phyloP scores from a whole-genome alignment of 2,113 vertebrate species.

The Melanerpes aurifrons region DNA sequence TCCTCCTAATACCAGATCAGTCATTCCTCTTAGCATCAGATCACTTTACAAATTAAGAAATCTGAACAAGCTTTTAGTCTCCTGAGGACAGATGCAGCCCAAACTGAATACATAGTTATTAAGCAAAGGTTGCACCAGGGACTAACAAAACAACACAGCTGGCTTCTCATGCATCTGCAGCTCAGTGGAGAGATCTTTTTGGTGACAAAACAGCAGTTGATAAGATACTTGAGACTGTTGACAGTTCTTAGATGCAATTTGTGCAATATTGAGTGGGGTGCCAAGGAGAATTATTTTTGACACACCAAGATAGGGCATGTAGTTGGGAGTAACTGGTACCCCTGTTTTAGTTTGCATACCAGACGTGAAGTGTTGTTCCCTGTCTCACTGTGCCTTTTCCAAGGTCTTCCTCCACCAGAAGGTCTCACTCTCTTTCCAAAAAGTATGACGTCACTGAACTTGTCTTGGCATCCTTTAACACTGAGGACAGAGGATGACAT shows the following conservation, averaged over 20 bases:
- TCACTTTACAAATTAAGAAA: not conserved
- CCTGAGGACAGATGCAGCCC: not conserved
- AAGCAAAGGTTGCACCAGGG: not conserved
- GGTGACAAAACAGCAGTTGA: not conserved
- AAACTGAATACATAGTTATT: not conserved
- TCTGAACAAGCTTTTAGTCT: not conserved
- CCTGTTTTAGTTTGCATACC: not conserved
- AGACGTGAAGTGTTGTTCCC: slow-evolving; percentile 36
- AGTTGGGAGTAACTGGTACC: not conserved
- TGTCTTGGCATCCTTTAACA: slow-evolving; percentile 83
- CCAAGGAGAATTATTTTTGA: not conserved
- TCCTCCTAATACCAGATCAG: not conserved
- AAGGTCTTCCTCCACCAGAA: slow-evolving; percentile 83
- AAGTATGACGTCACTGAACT: slow-evolving; percentile 79
- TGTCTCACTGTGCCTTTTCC: slow-evolving; percentile 54
- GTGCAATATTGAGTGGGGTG: not conserved
- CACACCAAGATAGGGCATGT: not conserved
- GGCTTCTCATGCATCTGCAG: not conserved
- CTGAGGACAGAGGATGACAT: slow-evolving; percentile 77
- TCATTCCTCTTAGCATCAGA: not conserved
- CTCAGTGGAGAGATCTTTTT: not conserved
- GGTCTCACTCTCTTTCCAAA: slow-evolving; percentile 81
- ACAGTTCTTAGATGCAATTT: not conserved
- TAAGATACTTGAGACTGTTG: not conserved
- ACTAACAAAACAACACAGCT: not conserved